Percentiles rank a stretch among this genome's conserved stretches.
Evolutionary conservation across 2,797 vertebrate genomes (phyloP).

Genomic region (Carapus acus): DNA sequence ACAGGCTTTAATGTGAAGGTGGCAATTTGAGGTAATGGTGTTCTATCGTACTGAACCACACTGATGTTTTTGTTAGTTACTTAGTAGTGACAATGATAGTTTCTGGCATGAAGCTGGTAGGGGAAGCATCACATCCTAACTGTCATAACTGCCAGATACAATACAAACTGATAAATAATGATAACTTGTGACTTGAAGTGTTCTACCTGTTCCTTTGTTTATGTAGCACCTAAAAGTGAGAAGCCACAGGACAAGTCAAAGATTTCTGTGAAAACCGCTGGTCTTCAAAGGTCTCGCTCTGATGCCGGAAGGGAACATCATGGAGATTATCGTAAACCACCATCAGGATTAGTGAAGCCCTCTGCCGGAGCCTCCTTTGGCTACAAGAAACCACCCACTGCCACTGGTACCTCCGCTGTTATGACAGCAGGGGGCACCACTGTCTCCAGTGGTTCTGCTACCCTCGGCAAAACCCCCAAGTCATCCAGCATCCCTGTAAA

Average conservation of each 20-base stretch:
- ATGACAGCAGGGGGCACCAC: slow-evolving; percentile 83
- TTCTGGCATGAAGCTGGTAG: too few species aligned
- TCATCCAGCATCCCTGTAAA: slow-evolving; percentile 93
- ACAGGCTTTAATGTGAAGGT: slow-evolving; percentile 16
- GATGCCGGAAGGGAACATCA: slow-evolving; percentile 85
- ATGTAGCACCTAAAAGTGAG: slow-evolving; percentile 76
- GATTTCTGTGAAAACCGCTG: slow-evolving; percentile 80
- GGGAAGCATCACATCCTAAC: too few species aligned
- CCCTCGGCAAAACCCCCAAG: slow-evolving; percentile 88
- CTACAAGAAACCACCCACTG: slow-evolving; percentile 83
- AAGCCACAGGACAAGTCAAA: slow-evolving; percentile 87
- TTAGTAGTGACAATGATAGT: not conserved
- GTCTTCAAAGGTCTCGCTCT: slow-evolving; percentile 90
- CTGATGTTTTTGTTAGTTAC: slow-evolving; percentile 4
- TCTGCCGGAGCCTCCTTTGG: slow-evolving; percentile 82
- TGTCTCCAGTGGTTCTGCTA: slow-evolving; percentile 80
- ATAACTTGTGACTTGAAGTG: too few species aligned
- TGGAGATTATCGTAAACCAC: slow-evolving; percentile 87
- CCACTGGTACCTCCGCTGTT: slow-evolving; percentile 84
- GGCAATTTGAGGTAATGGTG: slow-evolving; percentile 1
- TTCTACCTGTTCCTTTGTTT: slow-evolving; percentile 16
- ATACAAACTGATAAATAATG: too few species aligned
- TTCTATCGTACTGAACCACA: slow-evolving; percentile 1
- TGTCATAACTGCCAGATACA: too few species aligned
- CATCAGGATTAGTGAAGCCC: slow-evolving; percentile 87